Evolutionary conservation across 2,113 vertebrate species (phyloP).

Genomic region (Chlamydotis undulata): DNA sequence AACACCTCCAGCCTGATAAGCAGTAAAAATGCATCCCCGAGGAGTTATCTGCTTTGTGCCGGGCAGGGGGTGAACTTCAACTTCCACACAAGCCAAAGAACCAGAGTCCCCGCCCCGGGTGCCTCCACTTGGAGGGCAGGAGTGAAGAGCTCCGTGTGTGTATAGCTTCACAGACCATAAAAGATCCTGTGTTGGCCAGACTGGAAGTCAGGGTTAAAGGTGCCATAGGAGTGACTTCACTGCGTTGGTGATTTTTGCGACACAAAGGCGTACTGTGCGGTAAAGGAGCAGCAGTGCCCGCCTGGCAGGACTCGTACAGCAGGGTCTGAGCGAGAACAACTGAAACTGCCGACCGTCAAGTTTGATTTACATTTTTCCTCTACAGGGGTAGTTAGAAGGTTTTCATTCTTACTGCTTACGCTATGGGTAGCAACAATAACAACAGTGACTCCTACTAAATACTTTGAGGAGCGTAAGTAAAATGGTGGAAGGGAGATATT

Average conservation of each 20-base stretch:
- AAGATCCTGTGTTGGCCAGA: background rate
- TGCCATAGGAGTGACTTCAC: background rate
- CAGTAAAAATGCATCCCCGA: background rate
- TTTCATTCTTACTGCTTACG: background rate
- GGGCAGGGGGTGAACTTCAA: background rate
- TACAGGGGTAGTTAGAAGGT: background rate
- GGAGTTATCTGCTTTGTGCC: background rate
- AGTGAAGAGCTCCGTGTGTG: rapidly evolving
- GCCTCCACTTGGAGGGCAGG: background rate
- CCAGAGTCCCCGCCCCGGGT: rapidly evolving
- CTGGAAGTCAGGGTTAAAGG: background rate
- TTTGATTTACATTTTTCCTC: background rate
- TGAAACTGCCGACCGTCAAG: background rate
- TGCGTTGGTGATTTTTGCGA: background rate
- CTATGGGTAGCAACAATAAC: background rate
- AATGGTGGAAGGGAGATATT: background rate
- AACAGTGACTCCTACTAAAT: background rate
- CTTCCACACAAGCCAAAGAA: background rate
- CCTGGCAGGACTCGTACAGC: background rate
- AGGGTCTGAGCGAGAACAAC: background rate
- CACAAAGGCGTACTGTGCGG: background rate
- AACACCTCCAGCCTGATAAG: background rate
- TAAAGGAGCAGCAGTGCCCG: background rate
- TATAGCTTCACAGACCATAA: rapidly evolving
- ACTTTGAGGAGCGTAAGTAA: background rate